Percentiles rank a stretch among this genome's conserved stretches.
phyloP scores from a whole-genome alignment of 1,140 invertebrate species.

The Scaptomyza montana region DNA sequence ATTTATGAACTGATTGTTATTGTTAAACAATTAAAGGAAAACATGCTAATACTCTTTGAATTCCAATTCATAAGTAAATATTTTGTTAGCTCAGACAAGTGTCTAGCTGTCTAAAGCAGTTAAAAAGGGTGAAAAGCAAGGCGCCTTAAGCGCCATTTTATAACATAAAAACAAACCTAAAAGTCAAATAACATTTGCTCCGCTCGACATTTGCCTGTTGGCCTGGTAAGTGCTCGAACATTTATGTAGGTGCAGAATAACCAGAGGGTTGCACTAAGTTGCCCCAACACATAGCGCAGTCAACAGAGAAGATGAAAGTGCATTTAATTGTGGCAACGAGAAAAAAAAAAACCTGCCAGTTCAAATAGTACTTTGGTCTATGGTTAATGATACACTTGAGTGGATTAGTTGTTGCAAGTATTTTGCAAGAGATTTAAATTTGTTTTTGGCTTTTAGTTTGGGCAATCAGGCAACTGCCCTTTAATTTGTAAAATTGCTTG shows the following conservation, averaged over 20 bases:
- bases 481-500: constrained; percentile 42
- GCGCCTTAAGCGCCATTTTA: neutral
- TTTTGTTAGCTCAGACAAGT: neutral
- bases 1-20: no score
- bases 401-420: constrained; percentile 26
- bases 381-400: constrained; percentile 6
- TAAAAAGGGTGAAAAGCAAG: neutral
- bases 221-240: neutral
- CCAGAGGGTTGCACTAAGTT: neutral
- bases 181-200: constrained; percentile 22
- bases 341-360: constrained; percentile 3
- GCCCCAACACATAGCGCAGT: constrained; percentile 16
- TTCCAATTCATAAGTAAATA: no score
- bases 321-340: constrained; percentile 41
- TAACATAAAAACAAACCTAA: constrained; percentile 19
- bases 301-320: constrained; percentile 50
- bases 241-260: neutral
- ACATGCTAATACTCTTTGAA: no score
- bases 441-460: constrained; percentile 7
- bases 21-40: no score
- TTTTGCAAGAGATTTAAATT: neutral
- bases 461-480: constrained; percentile 8
- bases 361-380: constrained; percentile 13
- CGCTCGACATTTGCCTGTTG: neutral
- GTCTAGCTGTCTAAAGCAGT: neutral